Evolutionary conservation across 1,140 invertebrate species (phyloP), one percentile per base, ranked within the genome.

Genomic region (Triops longicaudatus): DNA sequence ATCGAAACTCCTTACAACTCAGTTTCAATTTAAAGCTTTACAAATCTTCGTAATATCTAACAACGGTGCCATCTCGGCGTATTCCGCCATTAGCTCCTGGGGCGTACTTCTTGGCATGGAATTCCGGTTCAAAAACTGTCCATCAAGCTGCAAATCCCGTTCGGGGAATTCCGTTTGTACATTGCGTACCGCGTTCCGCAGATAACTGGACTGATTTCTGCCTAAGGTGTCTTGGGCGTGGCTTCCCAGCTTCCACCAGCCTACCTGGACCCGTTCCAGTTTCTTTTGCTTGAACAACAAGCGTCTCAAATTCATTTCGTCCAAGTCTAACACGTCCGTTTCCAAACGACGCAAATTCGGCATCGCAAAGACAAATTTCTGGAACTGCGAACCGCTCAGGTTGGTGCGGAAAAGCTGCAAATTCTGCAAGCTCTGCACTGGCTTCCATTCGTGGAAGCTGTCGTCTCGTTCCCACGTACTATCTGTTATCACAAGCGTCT

Each of bases 401-500:
- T 74, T 27, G 0, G 78, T 78, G 28, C 78, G 78, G 22, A 78
- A 72, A 14, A 78, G 28, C 44, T 78, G 78, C 9, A 78, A 7
- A n/a, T 78, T 78, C 43, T 78, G 76, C 63, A 78, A 17, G 17
- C 71, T 72, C 6, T 27, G 28, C 28, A 22, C 31, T 27, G 27
- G 26, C 12, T 73, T 63, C 7, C 41, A 12, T 31, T 73, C 72
- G 42, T 72, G 73, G 41, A 43, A 73, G 17, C 43, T 26, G 17
- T 78, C 71, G 0, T 44, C 4, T 4, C 43, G 26, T 63, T 76
- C 75, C 71, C 76, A 76, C 31, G 71, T 78, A 41, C 78, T 76
- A n/a, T 78, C 78, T 74, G 72, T 76, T 17, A 78, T 43, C 10
- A 78, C 78, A 22, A 78, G 74, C 27, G 78, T 78, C 42, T 78